Evolutionary conservation across 1,140 invertebrate species (phyloP).

Genomic region (Cardiocondyla obscurior): DNA sequence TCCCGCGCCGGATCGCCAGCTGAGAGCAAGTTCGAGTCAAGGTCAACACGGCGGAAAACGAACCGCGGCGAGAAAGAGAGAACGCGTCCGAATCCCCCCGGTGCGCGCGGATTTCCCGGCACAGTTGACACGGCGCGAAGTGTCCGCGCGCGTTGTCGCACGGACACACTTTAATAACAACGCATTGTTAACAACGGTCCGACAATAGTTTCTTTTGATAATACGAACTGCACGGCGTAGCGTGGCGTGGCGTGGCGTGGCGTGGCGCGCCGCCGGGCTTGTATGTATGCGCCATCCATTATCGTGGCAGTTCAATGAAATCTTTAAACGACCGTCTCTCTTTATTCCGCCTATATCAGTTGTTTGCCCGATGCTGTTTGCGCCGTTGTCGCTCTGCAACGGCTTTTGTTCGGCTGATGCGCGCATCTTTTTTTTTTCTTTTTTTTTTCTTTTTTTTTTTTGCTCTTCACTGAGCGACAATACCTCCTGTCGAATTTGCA

Average conservation of each 20-base stretch:
- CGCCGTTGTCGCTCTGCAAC: conserved; percentile 56
- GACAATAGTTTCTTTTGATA: conserved; percentile 82
- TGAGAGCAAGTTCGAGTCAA: conserved; percentile 35
- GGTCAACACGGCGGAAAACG: conserved; percentile 21
- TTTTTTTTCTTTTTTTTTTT: conserved; percentile 48
- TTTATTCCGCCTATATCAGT: conserved; percentile 77
- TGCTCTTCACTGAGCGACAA: conserved; percentile 23
- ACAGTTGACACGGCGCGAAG: conserved; percentile 35
- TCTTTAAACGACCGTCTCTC: conserved; percentile 74
- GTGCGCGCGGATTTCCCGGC: conserved; percentile 38
- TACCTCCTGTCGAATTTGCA: conserved; percentile 54
- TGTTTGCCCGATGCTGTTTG: conserved; percentile 78
- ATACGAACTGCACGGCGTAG: conserved; percentile 64
- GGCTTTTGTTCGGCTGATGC: conserved; percentile 48
- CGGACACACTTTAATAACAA: conserved; percentile 74
- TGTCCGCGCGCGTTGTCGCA: conserved; percentile 55
- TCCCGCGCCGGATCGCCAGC: conserved; percentile 26
- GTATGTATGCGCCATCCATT: conserved; percentile 67
- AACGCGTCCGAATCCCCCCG: conserved; percentile 9
- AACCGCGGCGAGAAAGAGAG: conserved; percentile 16
- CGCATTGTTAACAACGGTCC: conserved; percentile 77
- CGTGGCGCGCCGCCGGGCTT: conserved; percentile 26
- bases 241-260: conserved; percentile 35
- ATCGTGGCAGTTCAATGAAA: conserved; percentile 79
- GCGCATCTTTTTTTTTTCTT: conserved; percentile 42